Evolutionary conservation across 2,888 invertebrate genomes (phyloP), one percentile per base, ranked within the genome.

Genomic region (Dyspetes luteomarginatus): DNA sequence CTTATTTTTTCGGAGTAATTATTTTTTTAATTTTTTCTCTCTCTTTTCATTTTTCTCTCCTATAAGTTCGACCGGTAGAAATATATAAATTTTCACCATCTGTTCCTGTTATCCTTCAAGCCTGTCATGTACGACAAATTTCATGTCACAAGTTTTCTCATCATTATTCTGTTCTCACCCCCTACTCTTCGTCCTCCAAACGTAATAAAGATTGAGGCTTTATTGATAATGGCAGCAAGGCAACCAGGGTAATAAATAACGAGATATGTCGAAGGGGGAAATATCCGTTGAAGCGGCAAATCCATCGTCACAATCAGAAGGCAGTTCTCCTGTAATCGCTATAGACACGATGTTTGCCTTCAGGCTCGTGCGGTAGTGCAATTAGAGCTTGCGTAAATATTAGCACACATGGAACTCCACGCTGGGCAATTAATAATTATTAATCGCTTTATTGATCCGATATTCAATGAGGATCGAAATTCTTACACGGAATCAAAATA

Each of bases 41-140:
- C 30, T 56, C 26, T 15, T 24, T n/a, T 26, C 4, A 45, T 60
- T 28, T 41, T 28, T 26, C 24, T 50, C 19, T 77, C 67, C 30
- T 19, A n/a, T 30, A 30, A 28, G 24, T 76, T 64, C 41, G 65
- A 78, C 74, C 43, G 22, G 28, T 74, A 72, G 52, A 50, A 76
- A 64, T 9, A 41, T 12, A 19, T 24, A 17, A 64, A 12, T 52
- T 72, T 50, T 30, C 50, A 41, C 52, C 30, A 28, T 62, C 24
- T 12, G 15, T 45, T 48, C 60, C 15, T n/a, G 3, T 45, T 45
- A 45, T 17, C n/a, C n/a, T n/a, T n/a, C 45, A 45, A 15, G 17
- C n/a, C 43, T 45, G 12, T n/a, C 65, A 43, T 50, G 65, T 36
- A 36, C 36, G 9, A 36, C 7, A 36, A 36, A 36, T 36, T 7